Evolutionary conservation across 23 tunicate species (phyloP).

Genomic region (Trididemnum nubilum): DNA sequence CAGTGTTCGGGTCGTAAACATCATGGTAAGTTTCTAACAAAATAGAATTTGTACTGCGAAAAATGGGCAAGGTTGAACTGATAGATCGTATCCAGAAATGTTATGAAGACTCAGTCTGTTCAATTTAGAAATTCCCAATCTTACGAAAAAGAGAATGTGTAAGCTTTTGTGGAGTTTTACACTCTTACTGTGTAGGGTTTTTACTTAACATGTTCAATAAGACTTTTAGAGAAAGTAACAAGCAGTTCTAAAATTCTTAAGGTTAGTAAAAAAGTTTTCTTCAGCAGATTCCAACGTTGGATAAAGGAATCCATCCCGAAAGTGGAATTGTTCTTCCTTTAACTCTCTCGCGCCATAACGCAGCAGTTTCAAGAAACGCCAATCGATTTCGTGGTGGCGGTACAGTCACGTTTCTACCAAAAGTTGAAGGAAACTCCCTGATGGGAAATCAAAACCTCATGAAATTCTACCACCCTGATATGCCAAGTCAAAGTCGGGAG

Average conservation of each 20-base stretch:
- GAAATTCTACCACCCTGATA: neutral
- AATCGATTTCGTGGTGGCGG: slow-evolving; percentile 29
- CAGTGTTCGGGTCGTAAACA: slow-evolving; percentile 50
- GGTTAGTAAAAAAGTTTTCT: too few relatives aligned
- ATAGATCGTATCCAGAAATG: too few relatives aligned
- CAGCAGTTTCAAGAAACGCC: slow-evolving; percentile 38
- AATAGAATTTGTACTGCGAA: neutral
- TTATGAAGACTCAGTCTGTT: too few relatives aligned
- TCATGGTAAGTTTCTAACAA: slow-evolving; percentile 54
- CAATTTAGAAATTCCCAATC: too few relatives aligned
- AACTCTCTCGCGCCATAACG: slow-evolving; percentile 55
- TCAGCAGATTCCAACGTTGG: slow-evolving; percentile 27
- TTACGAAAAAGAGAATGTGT: too few relatives aligned
- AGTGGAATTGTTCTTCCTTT: slow-evolving; percentile 36
- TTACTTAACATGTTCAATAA: too few relatives aligned
- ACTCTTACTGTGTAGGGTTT: too few relatives aligned
- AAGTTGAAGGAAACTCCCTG: slow-evolving; percentile 59
- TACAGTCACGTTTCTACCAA: slow-evolving; percentile 35
- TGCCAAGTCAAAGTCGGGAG: neutral
- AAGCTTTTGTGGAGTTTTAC: too few relatives aligned
- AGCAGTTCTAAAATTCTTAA: too few relatives aligned
- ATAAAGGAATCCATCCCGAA: slow-evolving; percentile 7
- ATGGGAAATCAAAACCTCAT: neutral
- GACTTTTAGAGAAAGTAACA: too few relatives aligned
- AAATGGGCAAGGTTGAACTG: too few relatives aligned